A percentile compares a stretch with the other conserved stretches of the same genome.
phyloP scores from a whole-genome alignment of 2,113 vertebrate species.

The Columba livia region DNA sequence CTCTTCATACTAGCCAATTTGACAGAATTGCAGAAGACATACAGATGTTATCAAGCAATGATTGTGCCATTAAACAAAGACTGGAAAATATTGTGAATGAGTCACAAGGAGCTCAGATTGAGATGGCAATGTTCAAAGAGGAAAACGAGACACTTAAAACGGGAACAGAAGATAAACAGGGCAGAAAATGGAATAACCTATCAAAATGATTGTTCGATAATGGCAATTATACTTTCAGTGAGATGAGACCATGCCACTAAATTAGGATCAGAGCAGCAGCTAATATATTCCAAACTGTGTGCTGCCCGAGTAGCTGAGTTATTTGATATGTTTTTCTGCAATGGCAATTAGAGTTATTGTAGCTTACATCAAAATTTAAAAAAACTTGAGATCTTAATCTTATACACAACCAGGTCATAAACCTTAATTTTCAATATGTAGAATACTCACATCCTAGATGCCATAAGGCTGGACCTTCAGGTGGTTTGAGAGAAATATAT shows the following conservation, averaged over 20 bases:
- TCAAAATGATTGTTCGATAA: slow-evolving; percentile 59
- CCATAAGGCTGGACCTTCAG: neutral
- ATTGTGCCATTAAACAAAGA: slow-evolving; percentile 46
- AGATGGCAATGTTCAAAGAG: slow-evolving; percentile 1
- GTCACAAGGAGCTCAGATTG: neutral
- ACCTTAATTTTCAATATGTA: neutral
- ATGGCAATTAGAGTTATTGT: neutral
- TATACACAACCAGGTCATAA: neutral
- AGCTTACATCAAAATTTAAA: neutral
- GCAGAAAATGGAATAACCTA: slow-evolving; percentile 48
- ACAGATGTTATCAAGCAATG: slow-evolving; percentile 24
- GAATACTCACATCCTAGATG: neutral
- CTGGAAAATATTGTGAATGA: slow-evolving; percentile 32
- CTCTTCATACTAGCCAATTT: slow-evolving; percentile 5
- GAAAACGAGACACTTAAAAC: slow-evolving; percentile 8
- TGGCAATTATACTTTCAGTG: slow-evolving; percentile 43
- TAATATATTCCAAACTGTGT: slow-evolving; percentile 14
- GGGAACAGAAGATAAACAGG: slow-evolving; percentile 41
- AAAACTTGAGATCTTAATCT: neutral
- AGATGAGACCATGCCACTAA: slow-evolving; percentile 38
- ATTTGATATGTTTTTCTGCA: neutral
- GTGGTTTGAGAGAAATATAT: neutral
- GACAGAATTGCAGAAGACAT: slow-evolving; percentile 45
- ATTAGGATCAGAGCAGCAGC: slow-evolving; percentile 32
- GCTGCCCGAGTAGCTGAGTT: neutral